phyloP scores from a whole-genome alignment of 2,888 invertebrate species.

The Chorisops tibialis region DNA sequence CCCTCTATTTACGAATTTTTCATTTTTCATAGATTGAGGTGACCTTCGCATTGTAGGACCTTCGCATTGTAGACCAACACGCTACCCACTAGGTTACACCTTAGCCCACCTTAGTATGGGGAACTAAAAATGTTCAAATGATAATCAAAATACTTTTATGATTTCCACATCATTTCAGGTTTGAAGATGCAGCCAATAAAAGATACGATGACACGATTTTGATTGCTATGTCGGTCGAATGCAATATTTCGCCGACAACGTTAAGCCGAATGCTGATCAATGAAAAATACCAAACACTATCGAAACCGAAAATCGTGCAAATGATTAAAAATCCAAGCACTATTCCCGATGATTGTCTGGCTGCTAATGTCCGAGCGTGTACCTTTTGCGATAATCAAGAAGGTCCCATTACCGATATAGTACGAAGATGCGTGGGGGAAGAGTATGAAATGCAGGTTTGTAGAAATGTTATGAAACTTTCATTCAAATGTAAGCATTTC shows the following conservation, averaged over 20 bases:
- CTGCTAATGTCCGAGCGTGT: slow-evolving; percentile 58
- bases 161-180: background rate
- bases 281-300: slow-evolving; percentile 41
- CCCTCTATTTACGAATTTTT: no score
- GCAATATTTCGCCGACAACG: slow-evolving; percentile 43
- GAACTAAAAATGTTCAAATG: no score
- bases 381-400: slow-evolving; percentile 79
- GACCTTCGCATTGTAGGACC: no score
- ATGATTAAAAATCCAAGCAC: slow-evolving; percentile 45
- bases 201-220: slow-evolving; percentile 36
- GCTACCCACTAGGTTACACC: no score
- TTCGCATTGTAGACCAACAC: no score
- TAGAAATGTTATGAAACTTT: slow-evolving; percentile 60
- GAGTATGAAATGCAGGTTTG: slow-evolving; percentile 73
- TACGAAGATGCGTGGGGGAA: slow-evolving; percentile 74
- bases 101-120: no score
- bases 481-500: slow-evolving; percentile 54
- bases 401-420: slow-evolving; percentile 75
- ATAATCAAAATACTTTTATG: no score
- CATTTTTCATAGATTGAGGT: no score
- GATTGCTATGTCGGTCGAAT: slow-evolving; percentile 41
- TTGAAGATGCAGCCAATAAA: slow-evolving; percentile 6
- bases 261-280: slow-evolving; percentile 45
- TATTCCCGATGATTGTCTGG: slow-evolving; percentile 43
- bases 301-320: slow-evolving; percentile 41